Conservation (phyloP, 2,888 invertebrate species). For the Oxystoma pomonae region DNA sequence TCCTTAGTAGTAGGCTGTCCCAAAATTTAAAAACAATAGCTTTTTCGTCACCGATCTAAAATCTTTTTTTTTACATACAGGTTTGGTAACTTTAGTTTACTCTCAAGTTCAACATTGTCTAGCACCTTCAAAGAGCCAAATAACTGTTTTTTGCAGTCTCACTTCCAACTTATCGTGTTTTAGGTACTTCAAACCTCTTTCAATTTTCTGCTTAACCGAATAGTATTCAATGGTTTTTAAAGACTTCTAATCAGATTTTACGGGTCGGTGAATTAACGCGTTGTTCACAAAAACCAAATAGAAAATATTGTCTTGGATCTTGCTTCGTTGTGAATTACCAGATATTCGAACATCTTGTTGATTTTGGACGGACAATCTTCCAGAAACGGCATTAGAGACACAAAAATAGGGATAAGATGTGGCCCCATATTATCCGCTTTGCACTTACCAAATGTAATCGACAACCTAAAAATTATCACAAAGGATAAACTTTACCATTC, state of each 20-base stretch:
- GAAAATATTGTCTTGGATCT: slow-evolving; percentile 64
- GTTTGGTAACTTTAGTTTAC: too few relatives aligned
- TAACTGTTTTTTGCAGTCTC: slow-evolving; percentile 68
- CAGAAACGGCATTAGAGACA: slow-evolving; percentile 74
- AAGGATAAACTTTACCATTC: too few relatives aligned
- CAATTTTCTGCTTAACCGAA: slow-evolving; percentile 60
- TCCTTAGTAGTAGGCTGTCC: too few relatives aligned
- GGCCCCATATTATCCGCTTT: slow-evolving; percentile 70
- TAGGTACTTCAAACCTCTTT: slow-evolving; percentile 62
- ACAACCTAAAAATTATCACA: slow-evolving; percentile 71
- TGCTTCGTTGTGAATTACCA: slow-evolving; percentile 69
- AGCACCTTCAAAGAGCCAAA: too few relatives aligned
- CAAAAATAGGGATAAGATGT: slow-evolving; percentile 76
- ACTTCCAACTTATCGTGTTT: slow-evolving; percentile 79
- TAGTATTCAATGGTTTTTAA: slow-evolving; percentile 53
- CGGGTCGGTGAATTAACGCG: slow-evolving; percentile 57
- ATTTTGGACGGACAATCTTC: slow-evolving; percentile 65
- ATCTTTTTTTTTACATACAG: too few relatives aligned
- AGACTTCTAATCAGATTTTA: slow-evolving; percentile 55
- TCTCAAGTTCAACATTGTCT: too few relatives aligned
- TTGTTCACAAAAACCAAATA: slow-evolving; percentile 83
- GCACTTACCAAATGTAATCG: slow-evolving; percentile 78
- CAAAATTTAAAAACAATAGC: too few relatives aligned
- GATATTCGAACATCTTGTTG: slow-evolving; percentile 71
- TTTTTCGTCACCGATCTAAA: too few relatives aligned